Conservation (phyloP, 1,140 invertebrate species). For the Alviniconcha marisindica region DNA sequence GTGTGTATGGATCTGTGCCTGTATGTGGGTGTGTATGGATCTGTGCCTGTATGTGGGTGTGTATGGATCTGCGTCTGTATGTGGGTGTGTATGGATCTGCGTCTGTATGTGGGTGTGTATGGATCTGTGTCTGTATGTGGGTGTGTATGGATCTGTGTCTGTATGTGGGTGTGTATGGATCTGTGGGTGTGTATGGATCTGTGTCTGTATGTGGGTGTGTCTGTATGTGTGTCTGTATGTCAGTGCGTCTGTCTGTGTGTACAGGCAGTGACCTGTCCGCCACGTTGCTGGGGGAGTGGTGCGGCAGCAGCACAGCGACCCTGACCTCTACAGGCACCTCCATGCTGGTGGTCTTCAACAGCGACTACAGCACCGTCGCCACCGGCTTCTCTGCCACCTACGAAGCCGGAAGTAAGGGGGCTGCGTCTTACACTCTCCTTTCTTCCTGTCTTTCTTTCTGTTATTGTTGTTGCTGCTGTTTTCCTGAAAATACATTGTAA, state of each 20-base stretch:
- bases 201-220: neutral
- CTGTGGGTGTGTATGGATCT: neutral
- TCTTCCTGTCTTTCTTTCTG: neutral
- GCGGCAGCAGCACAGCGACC: neutral
- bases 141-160: neutral
- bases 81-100: no score
- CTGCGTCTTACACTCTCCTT: neutral
- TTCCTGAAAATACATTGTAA: no score
- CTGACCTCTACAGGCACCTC: neutral
- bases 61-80: no score
- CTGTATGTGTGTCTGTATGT: neutral
- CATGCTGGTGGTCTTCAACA: conserved; percentile 23
- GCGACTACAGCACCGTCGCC: conserved; percentile 12
- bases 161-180: neutral
- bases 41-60: no score
- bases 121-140: neutral
- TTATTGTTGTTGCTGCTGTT: neutral
- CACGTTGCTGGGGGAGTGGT: conserved; percentile 24
- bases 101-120: no score
- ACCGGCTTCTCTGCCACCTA: neutral
- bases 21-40: no score
- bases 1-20: no score
- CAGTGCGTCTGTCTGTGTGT: neutral
- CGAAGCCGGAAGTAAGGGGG: neutral
- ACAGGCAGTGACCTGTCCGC: neutral